Evolutionary conservation across 1,140 invertebrate genomes (phyloP).

Genomic region (Drosophila equinoxialis): DNA sequence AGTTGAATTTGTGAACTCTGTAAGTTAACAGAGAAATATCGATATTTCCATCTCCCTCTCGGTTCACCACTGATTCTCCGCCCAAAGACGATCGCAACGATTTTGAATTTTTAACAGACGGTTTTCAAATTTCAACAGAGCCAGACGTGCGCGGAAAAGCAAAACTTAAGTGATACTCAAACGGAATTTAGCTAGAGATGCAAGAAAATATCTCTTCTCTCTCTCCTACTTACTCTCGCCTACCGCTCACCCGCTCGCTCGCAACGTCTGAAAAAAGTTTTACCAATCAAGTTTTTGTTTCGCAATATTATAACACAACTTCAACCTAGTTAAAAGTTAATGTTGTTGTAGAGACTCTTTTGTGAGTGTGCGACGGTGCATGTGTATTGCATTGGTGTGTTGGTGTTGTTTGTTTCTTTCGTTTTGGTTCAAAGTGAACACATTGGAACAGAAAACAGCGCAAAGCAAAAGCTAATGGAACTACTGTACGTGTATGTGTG

Average conservation of each 20-base stretch:
- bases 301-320: conserved; percentile 81
- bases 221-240: conserved; percentile 55
- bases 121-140: conserved; percentile 15
- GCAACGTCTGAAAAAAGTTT: conserved; percentile 72
- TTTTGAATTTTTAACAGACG: conserved; percentile 20
- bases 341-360: conserved; percentile 72
- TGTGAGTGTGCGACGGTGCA: conserved; percentile 55
- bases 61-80: too few species aligned
- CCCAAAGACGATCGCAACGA: too few species aligned
- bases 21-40: too few species aligned
- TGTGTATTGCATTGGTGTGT: conserved; percentile 46
- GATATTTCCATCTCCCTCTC: too few species aligned
- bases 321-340: conserved; percentile 81
- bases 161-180: conserved; percentile 33
- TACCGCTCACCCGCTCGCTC: conserved; percentile 50
- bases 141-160: conserved; percentile 42
- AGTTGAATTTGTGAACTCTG: too few species aligned
- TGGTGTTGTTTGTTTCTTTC: conserved; percentile 53
- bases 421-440: conserved; percentile 43
- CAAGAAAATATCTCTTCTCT: conserved; percentile 37
- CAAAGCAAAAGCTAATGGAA: conserved; percentile 55
- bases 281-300: conserved; percentile 82
- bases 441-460: conserved; percentile 31
- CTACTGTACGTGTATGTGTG: conserved; percentile 15
- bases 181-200: conserved; percentile 46